Evolutionary conservation across 1,140 invertebrate species (phyloP), one percentile per base, ranked within the genome.

Genomic region (Helicoverpa armigera): DNA sequence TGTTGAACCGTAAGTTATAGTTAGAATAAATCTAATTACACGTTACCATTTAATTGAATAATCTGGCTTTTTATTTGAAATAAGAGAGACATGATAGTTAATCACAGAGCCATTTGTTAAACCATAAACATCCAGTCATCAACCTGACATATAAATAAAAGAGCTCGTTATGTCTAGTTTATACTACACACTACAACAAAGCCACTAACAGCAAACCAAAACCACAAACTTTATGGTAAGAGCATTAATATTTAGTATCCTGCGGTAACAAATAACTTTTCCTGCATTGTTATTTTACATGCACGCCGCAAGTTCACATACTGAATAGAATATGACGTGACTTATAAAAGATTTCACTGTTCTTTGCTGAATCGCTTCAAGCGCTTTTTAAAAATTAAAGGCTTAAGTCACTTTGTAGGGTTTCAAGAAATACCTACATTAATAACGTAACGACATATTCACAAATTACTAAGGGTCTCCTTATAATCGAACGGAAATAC

Each of bases 171-270:
- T 35, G 7, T 35, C 0, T 35, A 35, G 35, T 35, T 35, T 35
- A 35, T 3, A 35, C 11, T 29, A 60, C 9, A 60, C 23, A 60
- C 29, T 60, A 60, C 58, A 50, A 43, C 16, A 60, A 54, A 58
- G 14, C 23, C 9, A 29, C 18, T 14, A 18, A 4, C 31, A 48
- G 11, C 12, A 35, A 60, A 23, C 53, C 16, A 50, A 75, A 54
- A 61, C n/a, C n/a, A 31, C 31, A 13, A 51, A 29, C 58, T 29
- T 60, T 60, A 60, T 72, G 9, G 18, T 53, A 51, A 54, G n/a
- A 53, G 18, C n/a, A 72, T 72, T 29, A 72, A 23, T 60, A 60
- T 60, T 60, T 60, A 60, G 58, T 60, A 60, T 60, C 13, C 58
- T 60, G 58, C 58, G 58, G 58, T 60, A 60, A 53, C 50, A 72